Base-by-base conservation (phyloP, 2,888 invertebrate species). In the Amphipyra tragopoginis region DNA sequence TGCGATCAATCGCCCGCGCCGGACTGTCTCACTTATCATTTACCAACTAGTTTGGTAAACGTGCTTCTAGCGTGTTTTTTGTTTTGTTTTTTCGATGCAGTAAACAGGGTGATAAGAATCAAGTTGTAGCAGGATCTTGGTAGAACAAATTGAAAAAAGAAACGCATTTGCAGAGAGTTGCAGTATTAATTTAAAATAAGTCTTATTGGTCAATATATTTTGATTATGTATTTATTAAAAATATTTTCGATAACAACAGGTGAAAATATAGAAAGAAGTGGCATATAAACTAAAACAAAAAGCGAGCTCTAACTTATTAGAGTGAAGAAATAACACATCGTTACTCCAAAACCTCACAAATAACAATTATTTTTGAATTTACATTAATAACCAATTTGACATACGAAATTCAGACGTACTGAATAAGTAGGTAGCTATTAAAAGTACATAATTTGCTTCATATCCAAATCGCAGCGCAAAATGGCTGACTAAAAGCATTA, bases 401-500 rank as follows among this genome's bases (percentile, higher is more conserved):
- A 59, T 59, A 66, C 43, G 39, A 61, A 62, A 66, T 57, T 50
- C 14, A 60, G 61, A 64, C 29, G 52, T 42, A 61, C 49, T 21
- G 38, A 60, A 62, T 50, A 66, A 63, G 38, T 60, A 60, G 29
- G 29, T 29, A n/a, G 44, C 34, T 72, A 66, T 61, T 65, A 62
- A 53, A n/a, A 15, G 44, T 51, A 43, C 36, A 48, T 70, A 71
- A 78, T 77, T 79, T 76, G 75, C 63, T 70, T 65, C 61, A 47
- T 66, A 71, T 51, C 65, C 75, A 78, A 79, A 74, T 81, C 69
- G 60, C 75, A 76, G 51, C 45, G 74, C 75, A 79, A 77, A 83
- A 83, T 82, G 75, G 78, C 81, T 51, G 75, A 68, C 72, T 69
- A 69, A 73, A 73, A 75, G 66, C 77, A 73, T 83, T 79, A 80